Conservation (phyloP, 2,113 vertebrate species). For the Turdus rufiventris region DNA sequence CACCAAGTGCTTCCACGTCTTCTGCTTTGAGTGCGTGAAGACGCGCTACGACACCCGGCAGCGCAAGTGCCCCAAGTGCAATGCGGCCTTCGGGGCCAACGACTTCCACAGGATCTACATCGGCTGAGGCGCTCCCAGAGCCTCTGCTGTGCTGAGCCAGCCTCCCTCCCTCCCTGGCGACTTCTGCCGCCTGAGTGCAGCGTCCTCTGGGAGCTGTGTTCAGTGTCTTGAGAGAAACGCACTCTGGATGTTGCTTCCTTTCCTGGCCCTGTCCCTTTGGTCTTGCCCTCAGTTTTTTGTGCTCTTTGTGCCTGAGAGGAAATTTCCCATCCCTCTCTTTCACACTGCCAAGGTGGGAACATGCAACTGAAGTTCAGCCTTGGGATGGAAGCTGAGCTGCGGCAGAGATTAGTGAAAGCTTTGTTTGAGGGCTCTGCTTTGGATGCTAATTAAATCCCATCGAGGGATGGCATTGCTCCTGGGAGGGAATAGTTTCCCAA, state of each 20-base stretch:
- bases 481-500: not conserved
- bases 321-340: not conserved
- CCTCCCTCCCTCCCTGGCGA: not conserved
- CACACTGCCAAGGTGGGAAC: not conserved
- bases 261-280: not conserved
- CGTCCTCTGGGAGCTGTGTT: not conserved
- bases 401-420: not conserved
- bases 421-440: not conserved
- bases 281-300: not conserved
- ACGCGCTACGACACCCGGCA: slow-evolving; percentile 94
- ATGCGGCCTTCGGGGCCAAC: slow-evolving; percentile 93
- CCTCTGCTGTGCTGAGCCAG: not conserved
- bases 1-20: slow-evolving; percentile 96
- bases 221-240: not conserved
- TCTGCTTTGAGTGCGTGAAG: slow-evolving; percentile 97
- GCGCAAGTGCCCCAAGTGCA: slow-evolving; percentile 97
- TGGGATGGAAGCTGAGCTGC: not conserved
- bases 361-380: not conserved
- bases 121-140: slow-evolving; percentile 68
- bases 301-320: not conserved
- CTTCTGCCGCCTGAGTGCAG: not conserved
- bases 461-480: not conserved
- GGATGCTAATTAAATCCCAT: not conserved
- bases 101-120: slow-evolving; percentile 98
- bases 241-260: not conserved